Evolutionary conservation across 2,113 vertebrate genomes (phyloP).

Genomic region (Grantiella picta): DNA sequence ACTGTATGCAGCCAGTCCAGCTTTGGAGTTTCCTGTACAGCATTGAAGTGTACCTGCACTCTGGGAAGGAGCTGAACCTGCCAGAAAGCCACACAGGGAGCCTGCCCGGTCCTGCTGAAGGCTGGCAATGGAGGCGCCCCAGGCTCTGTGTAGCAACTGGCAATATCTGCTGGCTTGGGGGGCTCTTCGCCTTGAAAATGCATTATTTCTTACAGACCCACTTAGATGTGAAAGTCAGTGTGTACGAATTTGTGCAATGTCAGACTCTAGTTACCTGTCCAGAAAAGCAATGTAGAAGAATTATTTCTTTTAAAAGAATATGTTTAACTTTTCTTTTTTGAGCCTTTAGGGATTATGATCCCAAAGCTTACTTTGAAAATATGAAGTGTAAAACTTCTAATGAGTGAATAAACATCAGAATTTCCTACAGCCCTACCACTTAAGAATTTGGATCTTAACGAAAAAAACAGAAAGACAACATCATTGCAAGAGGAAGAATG

Average conservation of each 20-base stretch:
- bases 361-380: too few species aligned
- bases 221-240: not conserved
- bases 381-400: too few species aligned
- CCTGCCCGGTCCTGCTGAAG: too few species aligned
- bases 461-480: not conserved
- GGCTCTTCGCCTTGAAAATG: not conserved
- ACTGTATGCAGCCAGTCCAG: too few species aligned
- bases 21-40: rapidly evolving
- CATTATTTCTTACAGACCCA: not conserved
- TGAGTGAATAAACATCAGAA: too few species aligned
- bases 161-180: not conserved
- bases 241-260: not conserved
- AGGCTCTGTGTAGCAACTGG: not conserved
- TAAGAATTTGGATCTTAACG: not conserved
- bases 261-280: not conserved
- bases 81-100: rapidly evolving
- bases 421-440: not conserved
- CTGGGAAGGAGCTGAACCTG: not conserved
- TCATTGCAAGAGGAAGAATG: not conserved
- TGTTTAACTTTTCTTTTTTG: too few species aligned
- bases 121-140: not conserved
- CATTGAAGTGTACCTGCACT: rapidly evolving
- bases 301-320: not conserved
- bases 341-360: too few species aligned
- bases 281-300: not conserved